Evolutionary conservation across 1,140 invertebrate genomes (phyloP), one percentile per base, ranked within the genome.

Genomic region (Bactericera cockerelli): DNA sequence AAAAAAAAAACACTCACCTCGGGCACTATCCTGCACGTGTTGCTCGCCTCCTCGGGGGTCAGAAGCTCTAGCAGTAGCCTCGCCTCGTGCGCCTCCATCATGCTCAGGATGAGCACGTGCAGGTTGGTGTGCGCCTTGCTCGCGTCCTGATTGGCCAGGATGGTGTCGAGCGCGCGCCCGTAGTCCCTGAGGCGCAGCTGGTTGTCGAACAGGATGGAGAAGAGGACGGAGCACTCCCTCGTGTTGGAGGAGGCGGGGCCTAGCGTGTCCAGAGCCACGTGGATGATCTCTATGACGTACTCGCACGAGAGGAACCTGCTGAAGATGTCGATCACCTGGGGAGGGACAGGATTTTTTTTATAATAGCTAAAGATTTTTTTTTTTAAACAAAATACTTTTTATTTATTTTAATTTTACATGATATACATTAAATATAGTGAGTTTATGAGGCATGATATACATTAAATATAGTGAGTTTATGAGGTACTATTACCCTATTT

Each of bases 301-400:
- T 49, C 42, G 19, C 42, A 49, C 8, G n/a, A 49, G 22, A 22
- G n/a, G 42, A 19, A 49, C 22, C 19, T 49, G 42, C 22, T 49
- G 42, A 49, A 49, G 42, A 49, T 49, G 22, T 49, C 42, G 22
- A 49, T 49, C 8, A 49, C 42, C n/a, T 49, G n/a, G n/a, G n/a
- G n/a, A n/a, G n/a, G n/a, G n/a, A n/a, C n/a, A n/a, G n/a, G n/a
- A n/a, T n/a, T n/a, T n/a, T n/a, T n/a, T n/a, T n/a, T n/a, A n/a
- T n/a, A n/a, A n/a, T n/a, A n/a, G n/a, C n/a, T n/a, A n/a, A n/a
- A n/a, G n/a, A n/a, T n/a, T n/a, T n/a, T n/a, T n/a, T n/a, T n/a
- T n/a, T n/a, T n/a, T n/a, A n/a, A n/a, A n/a, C n/a, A n/a, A n/a
- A n/a, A n/a, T n/a, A n/a, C n/a, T n/a, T n/a, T n/a, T n/a, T n/a